These are phyloP conservation scores for Acronicta leporina DNA, from an alignment of 2,888 invertebrate genomes.

Conservation along the genomic window DNA sequence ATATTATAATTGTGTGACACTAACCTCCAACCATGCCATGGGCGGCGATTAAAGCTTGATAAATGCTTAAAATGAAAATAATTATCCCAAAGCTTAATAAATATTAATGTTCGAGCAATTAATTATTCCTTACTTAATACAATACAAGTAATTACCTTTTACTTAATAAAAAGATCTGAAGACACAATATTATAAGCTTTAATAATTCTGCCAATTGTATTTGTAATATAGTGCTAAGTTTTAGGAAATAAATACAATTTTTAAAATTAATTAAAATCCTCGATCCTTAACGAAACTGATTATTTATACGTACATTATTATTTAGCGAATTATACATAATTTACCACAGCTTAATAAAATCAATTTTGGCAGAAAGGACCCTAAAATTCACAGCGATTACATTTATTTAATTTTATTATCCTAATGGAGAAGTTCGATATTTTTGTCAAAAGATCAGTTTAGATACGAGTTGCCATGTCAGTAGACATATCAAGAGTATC, in stretches of 20 bases:
- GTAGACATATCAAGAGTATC: too few species aligned
- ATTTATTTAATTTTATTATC: neutral
- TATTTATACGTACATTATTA: neutral
- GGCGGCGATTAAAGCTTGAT: neutral
- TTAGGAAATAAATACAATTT: too few species aligned
- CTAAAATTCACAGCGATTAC: neutral
- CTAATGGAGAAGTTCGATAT: slow-evolving; percentile 6
- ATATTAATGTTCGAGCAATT: neutral
- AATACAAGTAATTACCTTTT: too few species aligned
- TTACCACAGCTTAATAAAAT: slow-evolving; percentile 1
- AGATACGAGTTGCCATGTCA: too few species aligned
- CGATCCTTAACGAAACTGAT: too few species aligned
- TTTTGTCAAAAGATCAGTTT: too few species aligned
- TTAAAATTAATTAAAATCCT: too few species aligned
- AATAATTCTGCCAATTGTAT: neutral
- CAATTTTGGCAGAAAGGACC: neutral
- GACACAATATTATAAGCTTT: neutral
- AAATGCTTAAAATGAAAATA: neutral
- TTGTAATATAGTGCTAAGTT: too few species aligned
- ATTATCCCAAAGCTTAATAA: slow-evolving; percentile 1
- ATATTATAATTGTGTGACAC: neutral
- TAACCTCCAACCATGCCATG: neutral
- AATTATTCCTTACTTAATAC: neutral
- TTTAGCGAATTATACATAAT: neutral
- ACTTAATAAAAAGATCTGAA: neutral